Percentiles rank a stretch among this genome's conserved stretches.
Evolutionary conservation across 2,888 invertebrate genomes (phyloP).

Genomic region (Eupeodes luniger): DNA sequence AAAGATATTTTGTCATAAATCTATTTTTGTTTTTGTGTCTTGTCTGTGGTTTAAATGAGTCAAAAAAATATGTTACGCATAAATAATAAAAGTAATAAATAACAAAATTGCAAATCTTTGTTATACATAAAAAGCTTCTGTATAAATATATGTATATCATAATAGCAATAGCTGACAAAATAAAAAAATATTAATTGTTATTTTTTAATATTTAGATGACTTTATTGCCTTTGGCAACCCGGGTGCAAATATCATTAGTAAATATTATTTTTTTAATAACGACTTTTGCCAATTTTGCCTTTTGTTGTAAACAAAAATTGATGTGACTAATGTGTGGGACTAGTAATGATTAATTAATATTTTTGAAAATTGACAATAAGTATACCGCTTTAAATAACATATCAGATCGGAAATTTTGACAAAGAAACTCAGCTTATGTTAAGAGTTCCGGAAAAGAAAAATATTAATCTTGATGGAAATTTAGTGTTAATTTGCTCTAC

Average conservation of each 20-base stretch:
- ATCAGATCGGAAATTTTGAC: no score
- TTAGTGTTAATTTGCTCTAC: no score
- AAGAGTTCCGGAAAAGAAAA: no score
- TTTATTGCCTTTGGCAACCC: conserved; percentile 1
- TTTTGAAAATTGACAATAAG: not conserved
- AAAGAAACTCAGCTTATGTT: no score
- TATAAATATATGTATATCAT: conserved; percentile 3
- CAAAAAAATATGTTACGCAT: conserved; percentile 10
- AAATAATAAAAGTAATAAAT: conserved; percentile 18
- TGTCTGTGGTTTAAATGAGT: conserved; percentile 1
- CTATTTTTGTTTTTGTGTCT: not conserved
- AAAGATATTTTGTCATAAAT: conserved; percentile 11
- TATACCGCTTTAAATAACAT: no score
- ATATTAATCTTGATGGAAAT: no score
- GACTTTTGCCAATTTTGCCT: not conserved
- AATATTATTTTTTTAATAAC: not conserved
- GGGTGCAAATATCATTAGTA: conserved; percentile 14
- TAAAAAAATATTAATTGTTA: not conserved
- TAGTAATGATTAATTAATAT: not conserved
- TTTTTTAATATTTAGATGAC: not conserved
- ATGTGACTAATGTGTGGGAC: conserved; percentile 1
- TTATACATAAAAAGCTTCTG: conserved; percentile 18
- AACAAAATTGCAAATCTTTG: conserved; percentile 9
- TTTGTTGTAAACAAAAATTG: not conserved
- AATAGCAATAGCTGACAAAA: not conserved